Base-by-base conservation (phyloP, 2,113 vertebrate genomes). In the Hepsetus odoe region DNA sequence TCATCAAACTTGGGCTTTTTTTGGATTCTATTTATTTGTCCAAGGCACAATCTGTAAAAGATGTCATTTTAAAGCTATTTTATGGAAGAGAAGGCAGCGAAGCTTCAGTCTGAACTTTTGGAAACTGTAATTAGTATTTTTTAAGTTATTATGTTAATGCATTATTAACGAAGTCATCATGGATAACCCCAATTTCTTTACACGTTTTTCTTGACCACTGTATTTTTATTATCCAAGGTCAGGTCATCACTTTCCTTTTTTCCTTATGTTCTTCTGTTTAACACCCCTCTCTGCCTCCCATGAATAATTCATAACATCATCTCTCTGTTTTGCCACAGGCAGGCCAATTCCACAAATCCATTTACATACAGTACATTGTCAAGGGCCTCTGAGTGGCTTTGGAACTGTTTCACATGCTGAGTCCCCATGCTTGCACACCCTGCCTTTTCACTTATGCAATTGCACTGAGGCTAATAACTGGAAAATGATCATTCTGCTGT, bases 241-340 rank as follows among this genome's bases (percentile, higher is more conserved):
- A n/a, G n/a, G 12, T 14, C 22, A 28, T 38, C 33, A 28, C 35
- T 72, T 49, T 72, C 18, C 65, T 16, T 26, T 42, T 67, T 62
- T 68, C 61, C 12, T 28, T 53, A 32, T 68, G 4, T 38, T 9
- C 9, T 42, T 10, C 13, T 10, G 12, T 8, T 42, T 8, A 7
- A 4, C 32, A 11, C 65, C 22, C 26, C 56, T 59, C 70, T 74
- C 51, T 13, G 22, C 35, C 40, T 53, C n/a, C 3, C 64, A 82
- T 89, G 84, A 90, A 88, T 90, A 85, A 90, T 90, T 85, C 83
- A 89, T 85, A 0, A 44, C 59, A 18, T 68, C 82, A 81, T 72
- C 84, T 81, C 76, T 44, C 59, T 67, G 14, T 81, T 72, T 83
- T 72, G 79, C 83, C 76, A 26, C 58, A 1, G 82, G 70, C 76